phyloP scores from a whole-genome alignment of 1,140 invertebrate genomes.

The roundworm (Caenorhabditis elegans) region WBcel235 BX284606.5:7491501-7492000 shows the following conservation, averaged over 20 bases:
- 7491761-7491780: background rate
- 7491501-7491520: constrained; percentile 45
- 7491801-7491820: background rate
- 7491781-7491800: background rate
- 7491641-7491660: constrained; percentile 51
- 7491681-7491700: constrained; percentile 53
- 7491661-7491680: constrained; percentile 54
- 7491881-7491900: background rate
- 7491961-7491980: background rate
- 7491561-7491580: background rate
- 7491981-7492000: background rate
- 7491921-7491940: constrained; percentile 5
- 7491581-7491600: constrained; percentile 22
- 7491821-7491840: background rate
- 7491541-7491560: constrained; percentile 5
- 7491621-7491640: constrained; percentile 53
- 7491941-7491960: background rate
- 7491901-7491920: background rate
- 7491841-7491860: constrained; percentile 21
- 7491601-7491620: constrained; percentile 43
- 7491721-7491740: constrained; percentile 51
- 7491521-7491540: constrained; percentile 46
- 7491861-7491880: background rate
- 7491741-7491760: background rate
- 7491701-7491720: constrained; percentile 50